phyloP scores from a whole-genome alignment of 2,888 invertebrate species.

The Nomada fucata region DNA sequence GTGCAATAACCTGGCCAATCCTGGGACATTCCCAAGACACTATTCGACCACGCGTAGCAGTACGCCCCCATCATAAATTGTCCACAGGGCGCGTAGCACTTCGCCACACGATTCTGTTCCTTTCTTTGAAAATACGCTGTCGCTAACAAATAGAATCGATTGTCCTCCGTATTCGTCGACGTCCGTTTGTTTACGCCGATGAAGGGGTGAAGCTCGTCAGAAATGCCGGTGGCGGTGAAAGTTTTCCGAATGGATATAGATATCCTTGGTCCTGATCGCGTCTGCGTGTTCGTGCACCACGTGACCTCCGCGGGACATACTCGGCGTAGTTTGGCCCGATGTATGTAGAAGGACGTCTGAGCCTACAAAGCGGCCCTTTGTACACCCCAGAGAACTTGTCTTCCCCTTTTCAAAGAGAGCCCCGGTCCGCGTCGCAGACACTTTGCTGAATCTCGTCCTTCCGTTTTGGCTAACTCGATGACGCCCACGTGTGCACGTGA shows the following conservation, averaged over 20 bases:
- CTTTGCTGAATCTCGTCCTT: conserved; percentile 55
- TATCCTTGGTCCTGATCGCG: neutral
- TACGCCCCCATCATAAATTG: too few relatives aligned
- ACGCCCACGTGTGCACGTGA: conserved; percentile 26
- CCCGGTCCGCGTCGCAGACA: conserved; percentile 44
- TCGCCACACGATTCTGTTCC: too few relatives aligned
- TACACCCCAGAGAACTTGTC: conserved; percentile 47
- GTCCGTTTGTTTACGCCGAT: conserved; percentile 30
- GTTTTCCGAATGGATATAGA: conserved; percentile 53
- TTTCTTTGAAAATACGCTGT: too few relatives aligned
- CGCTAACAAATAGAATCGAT: too few relatives aligned
- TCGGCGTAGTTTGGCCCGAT: conserved; percentile 54
- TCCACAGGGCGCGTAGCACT: too few relatives aligned
- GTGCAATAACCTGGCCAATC: too few relatives aligned
- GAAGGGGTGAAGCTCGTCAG: conserved; percentile 14
- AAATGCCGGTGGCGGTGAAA: conserved; percentile 41
- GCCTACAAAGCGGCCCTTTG: conserved; percentile 63
- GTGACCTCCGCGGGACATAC: conserved; percentile 59
- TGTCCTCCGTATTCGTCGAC: neutral
- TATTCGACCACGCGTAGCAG: too few relatives aligned
- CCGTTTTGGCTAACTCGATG: conserved; percentile 61
- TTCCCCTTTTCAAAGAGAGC: conserved; percentile 47
- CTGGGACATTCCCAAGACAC: too few relatives aligned
- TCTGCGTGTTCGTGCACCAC: conserved; percentile 22
- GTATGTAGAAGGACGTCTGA: conserved; percentile 54